phyloP scores from a whole-genome alignment of 2,113 vertebrate species.

The Tursiops truncatus region DNA sequence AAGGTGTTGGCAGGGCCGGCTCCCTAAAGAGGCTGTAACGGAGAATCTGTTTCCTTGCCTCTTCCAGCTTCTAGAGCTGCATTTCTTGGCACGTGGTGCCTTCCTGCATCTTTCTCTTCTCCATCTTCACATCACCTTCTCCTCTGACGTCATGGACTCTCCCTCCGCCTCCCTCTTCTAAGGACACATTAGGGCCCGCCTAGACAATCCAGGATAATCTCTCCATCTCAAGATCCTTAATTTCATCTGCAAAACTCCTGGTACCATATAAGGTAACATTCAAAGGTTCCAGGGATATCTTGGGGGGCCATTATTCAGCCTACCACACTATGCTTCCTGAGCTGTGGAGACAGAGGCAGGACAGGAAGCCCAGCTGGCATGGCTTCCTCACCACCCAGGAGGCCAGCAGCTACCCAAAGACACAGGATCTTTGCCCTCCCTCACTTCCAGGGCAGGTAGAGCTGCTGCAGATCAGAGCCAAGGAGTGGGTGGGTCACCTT shows the following conservation, averaged over 20 bases:
- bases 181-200: background rate
- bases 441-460: background rate
- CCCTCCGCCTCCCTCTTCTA: background rate
- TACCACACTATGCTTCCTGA: background rate
- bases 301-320: background rate
- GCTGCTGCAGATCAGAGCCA: background rate
- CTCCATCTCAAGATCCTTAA: background rate
- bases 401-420: background rate
- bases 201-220: background rate
- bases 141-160: background rate
- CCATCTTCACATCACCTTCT: background rate
- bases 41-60: background rate
- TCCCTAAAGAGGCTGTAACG: background rate
- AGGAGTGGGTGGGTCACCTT: background rate
- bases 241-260: background rate
- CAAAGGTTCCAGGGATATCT: background rate
- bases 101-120: background rate
- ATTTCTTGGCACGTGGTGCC: background rate
- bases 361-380: background rate
- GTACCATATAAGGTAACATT: background rate
- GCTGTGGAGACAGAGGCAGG: background rate
- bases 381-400: background rate
- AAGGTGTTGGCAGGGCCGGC: background rate
- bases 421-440: background rate
- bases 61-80: background rate